Evolutionary conservation across 2,888 invertebrate species (phyloP).

Genomic region (Drosophila crucigera): DNA sequence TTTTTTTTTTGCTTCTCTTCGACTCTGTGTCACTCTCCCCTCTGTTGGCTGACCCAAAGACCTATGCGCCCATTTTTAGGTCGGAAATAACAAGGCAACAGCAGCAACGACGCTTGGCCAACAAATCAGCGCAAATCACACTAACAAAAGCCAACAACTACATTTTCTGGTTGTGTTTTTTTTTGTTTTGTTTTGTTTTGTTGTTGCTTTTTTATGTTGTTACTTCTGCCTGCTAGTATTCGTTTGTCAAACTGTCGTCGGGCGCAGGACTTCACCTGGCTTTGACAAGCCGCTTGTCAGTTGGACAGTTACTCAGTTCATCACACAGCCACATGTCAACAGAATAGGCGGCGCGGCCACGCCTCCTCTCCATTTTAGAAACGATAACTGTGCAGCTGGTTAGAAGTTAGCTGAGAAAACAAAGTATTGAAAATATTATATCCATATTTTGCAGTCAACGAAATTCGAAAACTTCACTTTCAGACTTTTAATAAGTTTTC

Average conservation of each 20-base stretch:
- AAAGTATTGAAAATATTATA: neutral
- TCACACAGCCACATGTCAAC: constrained; percentile 23
- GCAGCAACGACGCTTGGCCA: constrained; percentile 52
- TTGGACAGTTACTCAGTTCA: constrained; percentile 42
- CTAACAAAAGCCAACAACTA: constrained; percentile 49
- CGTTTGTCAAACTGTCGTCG: constrained; percentile 55
- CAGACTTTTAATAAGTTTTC: too few species aligned
- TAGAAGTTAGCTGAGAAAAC: constrained; percentile 1
- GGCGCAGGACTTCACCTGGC: constrained; percentile 40
- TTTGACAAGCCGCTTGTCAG: constrained; percentile 42
- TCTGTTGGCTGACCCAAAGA: constrained; percentile 64
- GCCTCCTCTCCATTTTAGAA: neutral
- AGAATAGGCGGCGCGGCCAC: neutral
- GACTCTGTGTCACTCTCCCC: neutral
- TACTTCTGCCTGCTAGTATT: constrained; percentile 24
- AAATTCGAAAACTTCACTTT: neutral
- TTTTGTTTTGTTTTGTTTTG: neutral
- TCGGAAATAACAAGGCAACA: constrained; percentile 64
- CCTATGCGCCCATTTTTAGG: constrained; percentile 36
- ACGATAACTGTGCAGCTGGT: constrained; percentile 33
- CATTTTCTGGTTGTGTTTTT: neutral
- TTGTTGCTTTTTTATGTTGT: neutral
- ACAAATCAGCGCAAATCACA: constrained; percentile 80
- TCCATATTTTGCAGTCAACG: neutral
- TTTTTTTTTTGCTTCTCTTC: constrained; percentile 12